phyloP scores from a whole-genome alignment of 2,113 vertebrate genomes.

The Smithornis capensis region DNA sequence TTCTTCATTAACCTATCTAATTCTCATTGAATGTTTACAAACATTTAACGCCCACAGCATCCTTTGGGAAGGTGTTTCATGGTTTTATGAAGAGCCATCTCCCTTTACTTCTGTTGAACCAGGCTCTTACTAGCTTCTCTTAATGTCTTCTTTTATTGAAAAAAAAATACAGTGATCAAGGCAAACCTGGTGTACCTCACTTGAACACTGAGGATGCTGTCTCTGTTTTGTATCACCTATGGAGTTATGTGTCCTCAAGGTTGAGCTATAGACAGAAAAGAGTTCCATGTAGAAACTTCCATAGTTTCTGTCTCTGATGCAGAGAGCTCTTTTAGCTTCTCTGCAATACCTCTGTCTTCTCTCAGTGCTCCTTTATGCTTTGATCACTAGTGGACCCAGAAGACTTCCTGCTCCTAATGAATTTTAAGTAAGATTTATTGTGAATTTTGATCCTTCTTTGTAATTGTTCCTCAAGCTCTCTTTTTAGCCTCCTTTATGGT shows the following conservation, averaged over 20 bases:
- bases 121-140: background rate
- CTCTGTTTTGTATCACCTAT: background rate
- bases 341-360: background rate
- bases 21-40: background rate
- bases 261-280: background rate
- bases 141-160: background rate
- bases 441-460: background rate
- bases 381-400: background rate
- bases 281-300: background rate
- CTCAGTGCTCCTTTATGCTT: background rate
- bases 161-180: background rate
- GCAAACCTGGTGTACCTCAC: background rate
- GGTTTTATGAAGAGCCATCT: background rate
- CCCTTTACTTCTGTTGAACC: background rate
- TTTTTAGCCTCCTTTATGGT: background rate
- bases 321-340: background rate
- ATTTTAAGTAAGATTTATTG: background rate
- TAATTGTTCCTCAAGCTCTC: background rate
- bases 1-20: background rate
- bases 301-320: background rate
- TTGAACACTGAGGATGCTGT: background rate
- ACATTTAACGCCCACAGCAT: background rate
- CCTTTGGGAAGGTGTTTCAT: background rate
- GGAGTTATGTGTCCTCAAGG: background rate
- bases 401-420: background rate